Evolutionary conservation across 2,888 invertebrate species (phyloP), one percentile per base, ranked within the genome.

Genomic region (Chouioia cunea): DNA sequence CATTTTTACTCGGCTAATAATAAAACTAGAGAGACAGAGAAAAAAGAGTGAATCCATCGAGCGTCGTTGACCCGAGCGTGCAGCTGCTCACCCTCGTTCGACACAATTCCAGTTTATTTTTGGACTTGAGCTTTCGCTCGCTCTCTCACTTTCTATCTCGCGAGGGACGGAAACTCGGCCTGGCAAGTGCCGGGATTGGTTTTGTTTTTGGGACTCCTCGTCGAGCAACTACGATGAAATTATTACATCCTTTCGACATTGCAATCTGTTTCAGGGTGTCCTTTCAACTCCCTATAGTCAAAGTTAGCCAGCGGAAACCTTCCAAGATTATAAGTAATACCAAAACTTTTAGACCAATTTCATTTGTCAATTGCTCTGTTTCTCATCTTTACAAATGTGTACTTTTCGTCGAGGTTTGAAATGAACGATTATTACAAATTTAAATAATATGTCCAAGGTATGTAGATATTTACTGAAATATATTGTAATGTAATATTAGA

Each of bases 161-260:
- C 18, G 22, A 53, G 27, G 54, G n/a, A n/a, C 10, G 4, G 10
- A 54, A 15, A 16, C 12, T 27, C 16, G 54, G 62, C 47, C 23
- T 50, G 36, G 20, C 18, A 36, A 62, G 50, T 48, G 47, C 15
- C 8, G 6, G 62, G 43, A 62, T 62, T 62, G 62, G 54, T 65
- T 58, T 57, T 57, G 47, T 65, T 46, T 68, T 65, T 65, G 62
- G 57, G 16, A 56, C 18, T 36, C 50, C n/a, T n/a, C n/a, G n/a
- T n/a, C 10, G 36, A n/a, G 54, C 16, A 36, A 46, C 50, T 47
- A n/a, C 56, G 58, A 65, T 60, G 65, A 36, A 53, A 52, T 56
- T 66, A 64, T 63, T 44, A 44, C 23, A 52, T 48, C 47, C 48
- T 44, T 23, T 62, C 20, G 22, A 10, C 23, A 10, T 20, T 59